Evolutionary conservation across 2,888 invertebrate genomes (phyloP).

Genomic region (Reticulitermes lucifugus): DNA sequence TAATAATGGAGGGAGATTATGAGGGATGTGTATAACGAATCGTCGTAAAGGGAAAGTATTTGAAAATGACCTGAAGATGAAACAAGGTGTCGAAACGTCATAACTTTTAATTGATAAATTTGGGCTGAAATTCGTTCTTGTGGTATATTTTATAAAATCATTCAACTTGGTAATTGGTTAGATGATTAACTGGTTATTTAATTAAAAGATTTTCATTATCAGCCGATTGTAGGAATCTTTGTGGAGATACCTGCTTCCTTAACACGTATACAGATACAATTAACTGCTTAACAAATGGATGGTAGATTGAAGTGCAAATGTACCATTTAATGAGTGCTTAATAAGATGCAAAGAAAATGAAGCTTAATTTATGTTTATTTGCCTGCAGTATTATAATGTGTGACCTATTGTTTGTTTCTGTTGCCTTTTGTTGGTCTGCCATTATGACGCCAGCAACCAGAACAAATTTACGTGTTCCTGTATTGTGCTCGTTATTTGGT

Average conservation of each 20-base stretch:
- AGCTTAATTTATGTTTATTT: background rate
- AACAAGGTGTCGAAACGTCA: too few relatives aligned
- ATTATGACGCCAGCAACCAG: background rate
- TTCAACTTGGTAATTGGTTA: too few relatives aligned
- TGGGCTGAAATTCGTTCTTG: too few relatives aligned
- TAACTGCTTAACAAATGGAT: background rate
- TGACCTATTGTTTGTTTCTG: background rate
- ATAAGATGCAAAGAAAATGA: too few relatives aligned
- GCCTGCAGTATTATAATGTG: background rate
- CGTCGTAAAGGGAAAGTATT: too few relatives aligned
- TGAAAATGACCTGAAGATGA: too few relatives aligned
- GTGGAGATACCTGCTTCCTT: background rate
- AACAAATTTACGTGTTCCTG: background rate
- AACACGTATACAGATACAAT: background rate
- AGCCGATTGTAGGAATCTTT: background rate
- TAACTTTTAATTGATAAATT: too few relatives aligned
- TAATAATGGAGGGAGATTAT: too few relatives aligned
- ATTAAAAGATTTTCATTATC: too few relatives aligned
- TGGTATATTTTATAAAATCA: too few relatives aligned
- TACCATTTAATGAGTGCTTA: background rate
- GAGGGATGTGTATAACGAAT: too few relatives aligned
- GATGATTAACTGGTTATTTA: too few relatives aligned
- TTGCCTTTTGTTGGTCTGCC: background rate
- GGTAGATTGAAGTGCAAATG: background rate
- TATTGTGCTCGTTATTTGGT: background rate